These are phyloP conservation scores for Sternotherus odoratus DNA, from an alignment of 2,797 vertebrate genomes.

Conservation along the genomic window DNA sequence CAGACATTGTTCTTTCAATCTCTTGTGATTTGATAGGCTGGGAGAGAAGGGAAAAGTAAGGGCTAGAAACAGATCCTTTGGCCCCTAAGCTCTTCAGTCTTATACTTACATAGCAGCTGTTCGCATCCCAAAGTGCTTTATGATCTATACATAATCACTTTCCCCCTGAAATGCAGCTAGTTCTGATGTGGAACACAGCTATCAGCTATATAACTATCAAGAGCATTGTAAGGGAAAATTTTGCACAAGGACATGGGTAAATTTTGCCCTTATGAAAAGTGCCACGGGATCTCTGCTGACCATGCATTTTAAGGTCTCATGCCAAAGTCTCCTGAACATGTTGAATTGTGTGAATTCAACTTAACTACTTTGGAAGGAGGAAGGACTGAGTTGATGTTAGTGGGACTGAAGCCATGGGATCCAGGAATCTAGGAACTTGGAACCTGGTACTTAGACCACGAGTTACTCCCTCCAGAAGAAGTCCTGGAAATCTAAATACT, in stretches of 20 bases:
- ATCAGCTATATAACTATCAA: not conserved
- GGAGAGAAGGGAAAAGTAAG: not conserved
- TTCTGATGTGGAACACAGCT: not conserved
- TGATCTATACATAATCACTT: not conserved
- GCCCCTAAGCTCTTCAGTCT: not conserved
- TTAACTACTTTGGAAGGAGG: no score
- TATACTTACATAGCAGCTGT: not conserved
- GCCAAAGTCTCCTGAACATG: not conserved
- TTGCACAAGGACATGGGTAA: not conserved
- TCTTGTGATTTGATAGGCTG: not conserved
- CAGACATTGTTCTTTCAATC: not conserved
- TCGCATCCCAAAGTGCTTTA: not conserved
- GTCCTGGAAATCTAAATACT: not conserved
- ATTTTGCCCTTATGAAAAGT: not conserved
- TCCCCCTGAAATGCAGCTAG: not conserved
- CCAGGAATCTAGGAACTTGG: not conserved
- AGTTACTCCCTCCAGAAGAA: not conserved
- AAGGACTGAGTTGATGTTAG: not conserved
- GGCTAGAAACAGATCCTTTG: not conserved
- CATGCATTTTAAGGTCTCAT: not conserved
- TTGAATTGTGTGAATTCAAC: not conserved
- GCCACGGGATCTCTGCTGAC: not conserved
- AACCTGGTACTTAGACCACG: not conserved
- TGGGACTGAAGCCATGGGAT: not conserved
- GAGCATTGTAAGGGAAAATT: not conserved